Conservation (phyloP, 2,797 vertebrate genomes). For the Bradypodion ventrale region DNA sequence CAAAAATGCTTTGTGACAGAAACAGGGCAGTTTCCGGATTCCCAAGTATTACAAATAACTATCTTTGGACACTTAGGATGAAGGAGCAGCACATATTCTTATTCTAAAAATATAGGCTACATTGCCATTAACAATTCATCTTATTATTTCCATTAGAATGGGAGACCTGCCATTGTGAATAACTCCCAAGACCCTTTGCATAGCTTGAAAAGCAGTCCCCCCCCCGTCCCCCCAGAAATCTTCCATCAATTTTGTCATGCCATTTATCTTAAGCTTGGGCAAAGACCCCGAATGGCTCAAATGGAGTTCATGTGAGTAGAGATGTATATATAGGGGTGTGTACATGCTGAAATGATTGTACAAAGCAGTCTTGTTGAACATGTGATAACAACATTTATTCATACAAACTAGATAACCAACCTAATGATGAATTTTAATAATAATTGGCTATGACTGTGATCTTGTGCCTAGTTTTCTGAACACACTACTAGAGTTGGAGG, state of each 20-base stretch:
- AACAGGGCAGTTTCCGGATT: background rate
- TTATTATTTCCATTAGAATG: slow-evolving; percentile 27
- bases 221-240: too few relatives aligned
- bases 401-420: background rate
- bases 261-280: too few relatives aligned
- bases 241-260: too few relatives aligned
- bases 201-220: background rate
- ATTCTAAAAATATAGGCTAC: slow-evolving; percentile 18
- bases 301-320: background rate
- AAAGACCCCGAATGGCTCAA: too few relatives aligned
- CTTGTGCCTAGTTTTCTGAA: background rate
- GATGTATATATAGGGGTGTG: too few relatives aligned
- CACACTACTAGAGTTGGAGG: background rate
- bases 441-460: background rate
- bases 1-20: background rate
- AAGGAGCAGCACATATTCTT: background rate
- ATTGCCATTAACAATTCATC: slow-evolving; percentile 7
- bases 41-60: background rate
- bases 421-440: background rate
- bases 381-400: background rate
- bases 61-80: background rate
- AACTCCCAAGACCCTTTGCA: background rate
- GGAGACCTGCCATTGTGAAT: background rate
- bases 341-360: too few relatives aligned
- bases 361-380: background rate